Evolutionary conservation across 2,888 invertebrate species (phyloP).

Genomic region (Aromia moschata): DNA sequence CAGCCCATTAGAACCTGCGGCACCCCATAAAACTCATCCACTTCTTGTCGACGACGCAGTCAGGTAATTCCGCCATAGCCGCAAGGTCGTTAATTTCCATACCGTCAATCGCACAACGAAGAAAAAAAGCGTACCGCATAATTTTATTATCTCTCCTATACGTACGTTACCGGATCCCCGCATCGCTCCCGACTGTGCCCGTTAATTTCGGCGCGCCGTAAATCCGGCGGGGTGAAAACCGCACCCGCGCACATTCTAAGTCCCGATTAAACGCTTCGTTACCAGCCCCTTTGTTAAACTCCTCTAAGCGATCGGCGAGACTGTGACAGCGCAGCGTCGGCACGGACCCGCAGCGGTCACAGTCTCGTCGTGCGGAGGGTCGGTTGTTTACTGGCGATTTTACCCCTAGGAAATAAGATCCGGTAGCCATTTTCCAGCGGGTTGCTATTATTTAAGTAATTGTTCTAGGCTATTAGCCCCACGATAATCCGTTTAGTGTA

Average conservation of each 20-base stretch:
- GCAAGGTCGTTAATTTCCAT: constrained; percentile 4
- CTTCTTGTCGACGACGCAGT: constrained; percentile 1
- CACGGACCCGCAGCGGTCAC: constrained; percentile 29
- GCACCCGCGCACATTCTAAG: constrained; percentile 53
- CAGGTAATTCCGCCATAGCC: neutral
- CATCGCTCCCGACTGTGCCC: constrained; percentile 23
- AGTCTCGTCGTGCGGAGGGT: constrained; percentile 47
- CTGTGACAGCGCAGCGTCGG: constrained; percentile 30
- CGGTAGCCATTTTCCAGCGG: constrained; percentile 61
- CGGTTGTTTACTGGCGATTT: constrained; percentile 58
- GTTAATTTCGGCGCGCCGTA: constrained; percentile 36
- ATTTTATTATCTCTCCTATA: constrained; percentile 15
- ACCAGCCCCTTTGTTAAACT: constrained; percentile 58
- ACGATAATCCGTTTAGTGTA: constrained; percentile 61
- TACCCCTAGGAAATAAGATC: constrained; percentile 61
- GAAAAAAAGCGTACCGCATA: constrained; percentile 22
- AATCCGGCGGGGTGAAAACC: constrained; percentile 44
- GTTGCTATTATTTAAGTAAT: constrained; percentile 63
- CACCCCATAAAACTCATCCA: constrained; percentile 3
- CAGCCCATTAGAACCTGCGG: neutral
- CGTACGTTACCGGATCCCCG: constrained; percentile 6
- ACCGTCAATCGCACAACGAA: constrained; percentile 16
- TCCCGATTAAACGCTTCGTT: constrained; percentile 56
- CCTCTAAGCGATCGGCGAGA: constrained; percentile 47
- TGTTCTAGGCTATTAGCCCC: constrained; percentile 61